These are phyloP conservation scores for Trinectes maculatus DNA, from an alignment of 2,113 vertebrate species.

Conservation along the genomic window DNA sequence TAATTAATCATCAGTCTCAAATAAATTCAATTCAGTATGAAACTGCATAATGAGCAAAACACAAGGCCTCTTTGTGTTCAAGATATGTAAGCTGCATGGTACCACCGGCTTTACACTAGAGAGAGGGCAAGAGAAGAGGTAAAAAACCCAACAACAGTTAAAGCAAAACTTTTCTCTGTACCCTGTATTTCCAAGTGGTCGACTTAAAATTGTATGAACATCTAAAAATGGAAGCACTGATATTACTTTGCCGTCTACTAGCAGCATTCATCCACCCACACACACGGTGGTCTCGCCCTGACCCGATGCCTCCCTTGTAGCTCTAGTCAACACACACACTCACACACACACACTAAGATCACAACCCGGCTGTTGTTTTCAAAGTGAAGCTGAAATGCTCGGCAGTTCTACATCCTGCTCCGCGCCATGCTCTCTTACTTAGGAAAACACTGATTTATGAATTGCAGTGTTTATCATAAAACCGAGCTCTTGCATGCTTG, in stretches of 20 bases:
- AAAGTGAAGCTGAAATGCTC: constrained; percentile 51
- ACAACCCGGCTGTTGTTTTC: constrained; percentile 58
- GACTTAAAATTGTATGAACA: background rate
- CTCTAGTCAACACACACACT: constrained; percentile 43
- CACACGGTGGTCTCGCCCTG: constrained; percentile 54
- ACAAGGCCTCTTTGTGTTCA: background rate
- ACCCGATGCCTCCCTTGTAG: constrained; percentile 60
- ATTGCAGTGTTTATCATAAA: constrained; percentile 81
- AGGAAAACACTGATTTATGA: constrained; percentile 79
- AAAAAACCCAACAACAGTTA: constrained; percentile 3
- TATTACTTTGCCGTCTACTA: constrained; percentile 13
- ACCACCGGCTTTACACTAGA: constrained; percentile 6
- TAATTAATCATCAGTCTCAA: constrained; percentile 11
- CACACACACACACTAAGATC: constrained; percentile 24
- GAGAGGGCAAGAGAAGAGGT: background rate
- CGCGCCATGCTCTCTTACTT: constrained; percentile 28
- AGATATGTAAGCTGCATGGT: constrained; percentile 5
- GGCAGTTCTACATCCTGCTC: constrained; percentile 39
- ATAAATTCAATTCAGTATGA: constrained; percentile 13
- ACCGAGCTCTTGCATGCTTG: constrained; percentile 72
- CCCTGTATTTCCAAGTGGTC: background rate
- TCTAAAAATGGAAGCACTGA: constrained; percentile 31
- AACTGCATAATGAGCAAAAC: constrained; percentile 16
- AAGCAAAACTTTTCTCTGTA: constrained; percentile 9
- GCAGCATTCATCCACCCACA: background rate